Conservation (phyloP, 2,113 vertebrate species). For the Cavia porcellus region DNA sequence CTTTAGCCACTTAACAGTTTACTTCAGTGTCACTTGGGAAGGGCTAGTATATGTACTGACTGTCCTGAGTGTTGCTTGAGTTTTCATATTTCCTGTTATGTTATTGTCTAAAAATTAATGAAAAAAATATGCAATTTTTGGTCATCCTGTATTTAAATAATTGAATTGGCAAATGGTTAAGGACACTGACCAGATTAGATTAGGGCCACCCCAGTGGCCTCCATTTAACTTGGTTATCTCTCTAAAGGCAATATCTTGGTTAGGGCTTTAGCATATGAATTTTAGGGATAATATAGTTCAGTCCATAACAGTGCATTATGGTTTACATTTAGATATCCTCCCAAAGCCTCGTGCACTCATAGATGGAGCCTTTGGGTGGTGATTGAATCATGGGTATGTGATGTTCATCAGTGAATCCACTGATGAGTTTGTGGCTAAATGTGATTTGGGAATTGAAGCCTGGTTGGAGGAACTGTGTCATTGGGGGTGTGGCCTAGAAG, state of each 20-base stretch:
- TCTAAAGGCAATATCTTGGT: background rate
- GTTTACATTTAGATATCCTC: background rate
- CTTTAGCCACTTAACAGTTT: background rate
- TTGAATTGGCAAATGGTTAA: background rate
- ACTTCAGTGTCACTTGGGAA: background rate
- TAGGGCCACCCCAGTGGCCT: background rate
- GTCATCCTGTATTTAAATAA: background rate
- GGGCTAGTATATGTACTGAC: background rate
- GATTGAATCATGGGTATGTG: background rate
- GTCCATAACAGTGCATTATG: background rate
- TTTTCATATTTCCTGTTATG: background rate
- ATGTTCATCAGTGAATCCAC: background rate
- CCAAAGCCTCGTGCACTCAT: background rate
- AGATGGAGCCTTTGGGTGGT: background rate
- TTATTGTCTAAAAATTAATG: background rate
- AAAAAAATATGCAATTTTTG: background rate
- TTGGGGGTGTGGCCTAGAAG: background rate
- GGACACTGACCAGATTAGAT: background rate
- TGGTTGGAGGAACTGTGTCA: background rate
- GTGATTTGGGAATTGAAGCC: background rate
- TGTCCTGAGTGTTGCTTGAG: background rate
- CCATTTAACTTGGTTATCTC: background rate
- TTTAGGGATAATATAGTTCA: background rate
- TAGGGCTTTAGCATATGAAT: background rate
- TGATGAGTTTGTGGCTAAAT: background rate